phyloP scores from a whole-genome alignment of 2,888 invertebrate genomes.

The Pardosa pseudoannulata region DNA sequence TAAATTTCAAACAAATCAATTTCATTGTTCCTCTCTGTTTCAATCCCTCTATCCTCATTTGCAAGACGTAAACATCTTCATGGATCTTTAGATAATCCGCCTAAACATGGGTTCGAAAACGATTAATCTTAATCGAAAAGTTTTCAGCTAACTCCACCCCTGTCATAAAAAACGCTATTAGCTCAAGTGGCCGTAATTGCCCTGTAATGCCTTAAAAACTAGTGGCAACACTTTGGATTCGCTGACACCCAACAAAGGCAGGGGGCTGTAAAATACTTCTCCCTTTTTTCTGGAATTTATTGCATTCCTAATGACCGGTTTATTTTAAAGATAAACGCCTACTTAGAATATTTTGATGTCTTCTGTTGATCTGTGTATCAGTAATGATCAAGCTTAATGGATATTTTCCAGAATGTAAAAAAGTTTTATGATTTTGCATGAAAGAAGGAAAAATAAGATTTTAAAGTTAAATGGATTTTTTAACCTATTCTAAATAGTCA shows the following conservation, averaged over 20 bases:
- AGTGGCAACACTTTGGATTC: background rate
- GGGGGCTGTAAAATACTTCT: background rate
- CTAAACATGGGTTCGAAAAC: background rate
- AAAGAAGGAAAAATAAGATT: too few relatives aligned
- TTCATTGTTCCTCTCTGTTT: too few relatives aligned
- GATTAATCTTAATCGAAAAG: background rate
- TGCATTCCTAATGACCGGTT: background rate
- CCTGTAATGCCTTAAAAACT: background rate
- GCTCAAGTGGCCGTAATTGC: background rate
- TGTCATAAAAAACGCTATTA: slow-evolving; percentile 3
- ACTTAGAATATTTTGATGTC: background rate
- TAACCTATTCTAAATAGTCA: too few relatives aligned
- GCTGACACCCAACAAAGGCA: background rate
- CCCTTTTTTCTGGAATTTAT: background rate
- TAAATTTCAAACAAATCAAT: too few relatives aligned
- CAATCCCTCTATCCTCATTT: too few relatives aligned
- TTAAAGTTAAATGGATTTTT: too few relatives aligned
- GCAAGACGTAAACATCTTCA: too few relatives aligned
- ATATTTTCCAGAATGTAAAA: background rate
- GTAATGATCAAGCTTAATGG: background rate
- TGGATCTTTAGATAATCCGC: too few relatives aligned
- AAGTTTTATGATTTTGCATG: too few relatives aligned
- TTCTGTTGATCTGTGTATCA: background rate
- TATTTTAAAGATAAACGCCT: background rate
- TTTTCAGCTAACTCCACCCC: slow-evolving; percentile 8